Evolutionary conservation across 1,140 invertebrate species (phyloP), one percentile per base, ranked within the genome.

Genomic region (Scaptomyza montana): DNA sequence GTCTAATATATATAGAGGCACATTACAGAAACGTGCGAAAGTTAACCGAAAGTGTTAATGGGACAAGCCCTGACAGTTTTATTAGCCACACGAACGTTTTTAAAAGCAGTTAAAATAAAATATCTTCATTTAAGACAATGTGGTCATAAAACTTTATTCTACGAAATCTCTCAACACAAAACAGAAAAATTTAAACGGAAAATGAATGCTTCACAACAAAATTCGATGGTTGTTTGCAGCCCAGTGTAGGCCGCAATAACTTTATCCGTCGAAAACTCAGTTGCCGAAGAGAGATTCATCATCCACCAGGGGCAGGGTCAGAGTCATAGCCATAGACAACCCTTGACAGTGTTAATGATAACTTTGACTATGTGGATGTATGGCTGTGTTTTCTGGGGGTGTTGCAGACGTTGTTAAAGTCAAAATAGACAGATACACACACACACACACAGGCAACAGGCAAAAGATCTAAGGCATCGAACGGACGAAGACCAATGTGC

Each of bases 331-430:
- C n/a, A 62, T 39, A 66, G 80, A 74, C 80, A 85, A 85, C 80
- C 82, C 78, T 89, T 79, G 75, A 70, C 71, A 72, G 78, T 76
- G 75, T 89, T 89, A 87, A 87, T 87, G 82, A 87, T 79, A 79
- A 63, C 19, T 16, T 10, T 9, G 43, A 39, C 30, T n/a, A 9
- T 70, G 36, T 39, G 36, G 25, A 59, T 68, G 61, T 56, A 64
- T 72, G 45, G 73, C 47, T 53, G 56, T 62, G 53, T 65, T 28
- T 63, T 85, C 64, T 53, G 84, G 78, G 82, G 84, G 82, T 87
- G 82, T 82, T 82, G 78, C 82, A 82, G 84, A 78, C 72, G 84
- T 79, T 87, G 84, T 87, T 89, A 87, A 87, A 87, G 82, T 82
- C 82, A 87, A 82, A 89, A 79, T 77, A 77, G 73, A 76, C 71